phyloP scores from a whole-genome alignment of 2,113 vertebrate genomes.

The Nothoprocta perdicaria region DNA sequence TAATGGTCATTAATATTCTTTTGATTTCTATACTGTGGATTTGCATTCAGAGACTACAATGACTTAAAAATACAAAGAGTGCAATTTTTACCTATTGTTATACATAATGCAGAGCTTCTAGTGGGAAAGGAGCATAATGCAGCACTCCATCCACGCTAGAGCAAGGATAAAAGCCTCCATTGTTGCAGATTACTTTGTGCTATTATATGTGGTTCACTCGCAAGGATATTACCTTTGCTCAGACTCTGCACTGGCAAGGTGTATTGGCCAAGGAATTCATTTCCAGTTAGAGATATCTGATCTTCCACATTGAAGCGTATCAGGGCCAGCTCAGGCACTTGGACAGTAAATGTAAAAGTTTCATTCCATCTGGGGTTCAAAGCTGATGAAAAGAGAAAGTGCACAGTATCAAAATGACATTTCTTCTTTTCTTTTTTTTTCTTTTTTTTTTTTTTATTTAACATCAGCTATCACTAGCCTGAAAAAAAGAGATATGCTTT shows the following conservation, averaged over 20 bases:
- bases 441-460: not conserved
- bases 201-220: not conserved
- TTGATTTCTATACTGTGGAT: not conserved
- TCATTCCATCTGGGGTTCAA: constrained; percentile 85
- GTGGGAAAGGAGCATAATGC: not conserved
- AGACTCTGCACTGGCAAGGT: constrained; percentile 85
- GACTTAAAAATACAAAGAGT: not conserved
- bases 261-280: constrained; percentile 88
- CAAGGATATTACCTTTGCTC: constrained; percentile 83
- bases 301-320: constrained; percentile 85
- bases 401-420: not conserved
- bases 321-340: constrained; percentile 85
- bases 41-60: not conserved
- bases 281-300: constrained; percentile 75
- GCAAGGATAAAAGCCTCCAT: not conserved
- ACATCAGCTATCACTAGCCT: not conserved
- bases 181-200: not conserved
- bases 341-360: constrained; percentile 81
- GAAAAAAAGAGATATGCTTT: not conserved
- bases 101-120: not conserved
- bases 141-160: not conserved
- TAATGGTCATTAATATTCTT: not conserved
- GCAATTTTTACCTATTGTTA: not conserved
- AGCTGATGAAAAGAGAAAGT: constrained; percentile 71
- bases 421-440: not conserved